A percentile compares a stretch with the other conserved stretches of the same genome.
These are phyloP conservation scores for Gymnorhina tibicen DNA, from an alignment of 2,113 vertebrate genomes.

Conservation along the genomic window DNA sequence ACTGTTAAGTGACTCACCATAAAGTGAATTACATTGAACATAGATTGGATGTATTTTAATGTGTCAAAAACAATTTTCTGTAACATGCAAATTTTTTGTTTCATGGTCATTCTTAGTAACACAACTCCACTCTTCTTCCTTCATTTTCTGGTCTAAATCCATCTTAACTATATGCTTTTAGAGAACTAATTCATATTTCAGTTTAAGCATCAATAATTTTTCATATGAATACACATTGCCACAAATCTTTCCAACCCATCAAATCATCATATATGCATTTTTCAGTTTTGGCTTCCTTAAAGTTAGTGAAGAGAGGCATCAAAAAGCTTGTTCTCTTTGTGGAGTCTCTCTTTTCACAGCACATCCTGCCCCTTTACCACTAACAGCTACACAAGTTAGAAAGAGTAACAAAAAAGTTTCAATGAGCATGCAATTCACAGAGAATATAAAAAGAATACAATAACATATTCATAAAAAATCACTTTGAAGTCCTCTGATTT, in stretches of 20 bases:
- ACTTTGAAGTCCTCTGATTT: neutral
- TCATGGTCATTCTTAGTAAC: slow-evolving; percentile 36
- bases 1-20: slow-evolving; percentile 63
- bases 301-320: neutral
- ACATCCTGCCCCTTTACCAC: neutral
- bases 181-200: neutral
- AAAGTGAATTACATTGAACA: slow-evolving; percentile 67
- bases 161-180: neutral
- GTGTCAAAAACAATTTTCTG: slow-evolving; percentile 61
- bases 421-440: neutral
- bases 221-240: neutral
- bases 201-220: neutral
- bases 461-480: neutral
- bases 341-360: neutral
- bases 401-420: neutral
- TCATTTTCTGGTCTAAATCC: slow-evolving; percentile 9
- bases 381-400: neutral
- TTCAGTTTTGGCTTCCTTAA: neutral
- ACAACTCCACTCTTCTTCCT: neutral
- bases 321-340: neutral
- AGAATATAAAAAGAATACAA: neutral
- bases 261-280: neutral
- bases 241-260: neutral
- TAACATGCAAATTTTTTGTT: slow-evolving; percentile 48
- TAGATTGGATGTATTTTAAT: slow-evolving; percentile 48